These are phyloP conservation scores for Momotus momota DNA, from an alignment of 2,797 vertebrate species.

Conservation along the genomic window DNA sequence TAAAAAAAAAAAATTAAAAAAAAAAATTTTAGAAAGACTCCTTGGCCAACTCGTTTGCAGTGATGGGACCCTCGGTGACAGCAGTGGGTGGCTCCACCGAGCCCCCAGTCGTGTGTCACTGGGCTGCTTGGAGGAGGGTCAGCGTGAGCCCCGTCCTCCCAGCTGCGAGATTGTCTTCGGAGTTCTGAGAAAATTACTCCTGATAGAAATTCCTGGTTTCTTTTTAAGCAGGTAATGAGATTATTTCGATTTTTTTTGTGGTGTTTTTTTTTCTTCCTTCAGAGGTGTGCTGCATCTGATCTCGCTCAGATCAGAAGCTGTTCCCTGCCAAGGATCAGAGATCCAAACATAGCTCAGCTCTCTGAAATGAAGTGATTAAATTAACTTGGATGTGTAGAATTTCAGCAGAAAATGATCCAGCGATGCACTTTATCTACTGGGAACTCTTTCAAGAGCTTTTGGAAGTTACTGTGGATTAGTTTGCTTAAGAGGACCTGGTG, in stretches of 20 bases:
- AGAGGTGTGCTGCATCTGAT: neutral
- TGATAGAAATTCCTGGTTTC: neutral
- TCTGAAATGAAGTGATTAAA: neutral
- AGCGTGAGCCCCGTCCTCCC: accelerated
- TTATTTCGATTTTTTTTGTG: neutral
- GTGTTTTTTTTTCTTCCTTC: neutral
- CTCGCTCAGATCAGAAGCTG: neutral
- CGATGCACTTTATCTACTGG: neutral
- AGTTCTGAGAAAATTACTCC: neutral
- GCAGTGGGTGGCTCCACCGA: neutral
- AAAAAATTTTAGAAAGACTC: too few species aligned
- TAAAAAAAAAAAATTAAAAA: too few species aligned
- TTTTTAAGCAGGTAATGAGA: neutral
- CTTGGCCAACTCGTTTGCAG: neutral
- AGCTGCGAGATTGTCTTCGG: accelerated
- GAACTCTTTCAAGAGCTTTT: neutral
- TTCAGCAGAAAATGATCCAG: neutral
- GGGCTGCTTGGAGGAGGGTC: neutral
- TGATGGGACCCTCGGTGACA: neutral
- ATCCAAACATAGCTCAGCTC: neutral
- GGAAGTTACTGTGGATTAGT: neutral
- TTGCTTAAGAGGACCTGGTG: conserved; percentile 1
- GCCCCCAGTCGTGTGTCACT: accelerated
- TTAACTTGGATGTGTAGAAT: neutral
- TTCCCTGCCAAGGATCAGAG: neutral